phyloP scores from a whole-genome alignment of 2,797 vertebrate species.

The Petrocephalus sullivani region DNA sequence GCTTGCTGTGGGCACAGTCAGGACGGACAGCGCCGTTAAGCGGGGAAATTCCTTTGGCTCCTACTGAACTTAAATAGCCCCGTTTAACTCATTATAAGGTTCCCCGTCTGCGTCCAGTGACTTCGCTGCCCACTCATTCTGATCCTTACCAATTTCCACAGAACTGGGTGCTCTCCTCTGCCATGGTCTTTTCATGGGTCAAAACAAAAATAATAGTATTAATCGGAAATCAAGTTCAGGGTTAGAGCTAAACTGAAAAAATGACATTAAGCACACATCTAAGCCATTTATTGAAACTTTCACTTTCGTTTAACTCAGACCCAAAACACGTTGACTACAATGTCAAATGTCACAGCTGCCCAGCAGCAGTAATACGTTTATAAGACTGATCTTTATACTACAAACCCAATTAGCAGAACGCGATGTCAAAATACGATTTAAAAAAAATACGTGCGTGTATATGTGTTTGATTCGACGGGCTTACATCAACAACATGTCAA shows the following conservation, averaged over 20 bases:
- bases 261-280: not conserved
- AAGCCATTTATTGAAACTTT: not conserved
- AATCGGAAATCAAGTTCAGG: not conserved
- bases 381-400: not conserved
- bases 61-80: not conserved
- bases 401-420: not conserved
- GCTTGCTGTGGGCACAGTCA: constrained; percentile 66
- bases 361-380: not conserved
- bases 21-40: not conserved
- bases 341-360: not conserved
- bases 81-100: not conserved
- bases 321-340: not conserved
- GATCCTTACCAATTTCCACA: constrained; percentile 66
- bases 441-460: not conserved
- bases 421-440: not conserved
- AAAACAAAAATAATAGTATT: constrained; percentile 5
- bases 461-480: not conserved
- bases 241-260: not conserved
- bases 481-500: not conserved
- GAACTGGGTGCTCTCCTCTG: constrained; percentile 66
- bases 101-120: not conserved
- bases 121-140: not conserved
- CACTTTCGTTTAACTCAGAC: not conserved
- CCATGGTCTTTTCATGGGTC: constrained; percentile 49
- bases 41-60: not conserved